Base-by-base conservation (phyloP, 1,140 invertebrate genomes). In the Mycetomoellerius zeteki region DNA sequence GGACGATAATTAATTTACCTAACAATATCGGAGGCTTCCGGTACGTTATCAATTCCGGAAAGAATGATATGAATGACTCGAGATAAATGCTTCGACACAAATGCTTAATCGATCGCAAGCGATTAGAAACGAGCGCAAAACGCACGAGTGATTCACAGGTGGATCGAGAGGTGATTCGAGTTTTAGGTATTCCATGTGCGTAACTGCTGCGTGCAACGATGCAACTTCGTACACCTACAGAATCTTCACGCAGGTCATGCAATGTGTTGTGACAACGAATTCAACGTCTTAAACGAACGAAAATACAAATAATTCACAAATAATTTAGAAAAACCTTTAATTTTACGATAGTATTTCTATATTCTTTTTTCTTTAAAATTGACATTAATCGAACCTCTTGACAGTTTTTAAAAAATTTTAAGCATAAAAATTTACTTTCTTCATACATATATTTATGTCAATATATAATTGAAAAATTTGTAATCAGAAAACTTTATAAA, bases 201-300 rank as follows among this genome's bases (percentile, higher is more conserved):
- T 86, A 58, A 37, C 5, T n/a, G 69, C 56, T 85, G 86, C 90
- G 91, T 90, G 92, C 89, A 87, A 64, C 67, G 82, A 92, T 84
- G 91, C 91, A 81, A 86, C 88, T 91, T 84, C 54, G 71, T 69
- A 65, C 10, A 72, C 14, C 50, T 69, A 69, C 21, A 54, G 60
- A 54, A 52, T 60, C 47, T 54, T 75, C 19, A 43, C 1, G 54
- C 21, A n/a, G 52, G 10, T 37, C 33, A 37, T 37, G 24, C 50
- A 52, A 72, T 56, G n/a, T n/a, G n/a, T n/a, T n/a, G n/a, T n/a
- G 56, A 73, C 47, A n/a, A 16, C 10, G 1, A 56, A 43, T 76
- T 75, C 27, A 24, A 1, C n/a, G 67, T 16, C 21, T 47, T 60
- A 56, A 30, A 2, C 43, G 8, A 72, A 72, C 14, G 21, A 78